phyloP scores from a whole-genome alignment of 2,888 invertebrate genomes.

The Xestobium rufovillosum region DNA sequence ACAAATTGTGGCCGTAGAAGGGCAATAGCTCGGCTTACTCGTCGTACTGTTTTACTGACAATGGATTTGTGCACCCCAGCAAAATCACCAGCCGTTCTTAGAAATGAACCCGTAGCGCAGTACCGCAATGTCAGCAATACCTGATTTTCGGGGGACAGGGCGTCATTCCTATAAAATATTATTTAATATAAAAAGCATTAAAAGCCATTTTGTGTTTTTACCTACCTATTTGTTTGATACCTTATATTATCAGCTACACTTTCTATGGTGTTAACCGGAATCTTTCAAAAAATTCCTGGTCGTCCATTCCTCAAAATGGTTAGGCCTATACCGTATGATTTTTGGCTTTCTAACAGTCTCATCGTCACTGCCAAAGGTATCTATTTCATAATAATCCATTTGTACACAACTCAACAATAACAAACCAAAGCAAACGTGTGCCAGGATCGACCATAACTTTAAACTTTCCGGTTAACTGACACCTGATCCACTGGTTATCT shows the following conservation, averaged over 20 bases:
- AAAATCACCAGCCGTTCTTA: conserved; percentile 15
- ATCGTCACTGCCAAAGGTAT: too few species aligned
- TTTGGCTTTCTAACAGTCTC: conserved; percentile 4
- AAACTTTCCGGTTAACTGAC: too few species aligned
- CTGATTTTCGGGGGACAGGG: conserved; percentile 12
- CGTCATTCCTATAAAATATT: conserved; percentile 13
- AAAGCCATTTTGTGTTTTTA: too few species aligned
- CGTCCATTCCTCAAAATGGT: conserved; percentile 8
- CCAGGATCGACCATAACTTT: too few species aligned
- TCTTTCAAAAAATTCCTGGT: conserved; percentile 8
- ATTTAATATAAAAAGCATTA: background rate
- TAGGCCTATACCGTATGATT: conserved; percentile 9
- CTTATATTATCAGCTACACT: too few species aligned
- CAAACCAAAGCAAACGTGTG: too few species aligned
- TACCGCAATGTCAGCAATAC: conserved; percentile 14
- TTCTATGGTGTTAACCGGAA: conserved; percentile 5
- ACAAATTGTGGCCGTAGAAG: background rate
- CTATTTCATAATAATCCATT: too few species aligned
- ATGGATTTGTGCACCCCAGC: conserved; percentile 12
- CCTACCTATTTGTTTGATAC: too few species aligned
- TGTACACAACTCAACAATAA: too few species aligned
- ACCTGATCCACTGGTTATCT: too few species aligned
- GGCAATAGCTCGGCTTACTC: conserved; percentile 1
- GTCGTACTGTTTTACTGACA: too few species aligned
- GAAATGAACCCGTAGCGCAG: conserved; percentile 15